Base-by-base conservation (phyloP, 2,113 vertebrate species). In the Corvus moneduloides region DNA sequence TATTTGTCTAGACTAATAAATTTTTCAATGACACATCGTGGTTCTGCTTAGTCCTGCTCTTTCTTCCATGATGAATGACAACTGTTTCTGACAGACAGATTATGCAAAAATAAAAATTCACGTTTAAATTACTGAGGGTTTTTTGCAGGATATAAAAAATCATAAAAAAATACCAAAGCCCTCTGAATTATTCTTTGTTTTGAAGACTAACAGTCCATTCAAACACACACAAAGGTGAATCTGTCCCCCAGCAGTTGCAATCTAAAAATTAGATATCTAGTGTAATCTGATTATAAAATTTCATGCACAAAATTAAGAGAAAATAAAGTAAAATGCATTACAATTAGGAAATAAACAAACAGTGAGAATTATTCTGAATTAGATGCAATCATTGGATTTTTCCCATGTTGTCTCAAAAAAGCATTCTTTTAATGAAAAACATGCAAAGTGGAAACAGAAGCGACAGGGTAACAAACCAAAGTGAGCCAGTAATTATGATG, bases 111-210 rank as follows among this genome's bases (percentile, higher is more conserved):
- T 23, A 81, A 87, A 92, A 77, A 10, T 39, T 3, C 17, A 33
- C 27, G 7, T 64, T 89, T 73, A 61, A 16, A 27, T 58, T 76
- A 39, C 2, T 37, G 13, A 30, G 4, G 28, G 17, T 59, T 54
- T 76, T 82, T 83, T 72, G 0, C 6, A 58, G 8, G 10, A 37
- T 30, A 32, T 28, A 23, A 24, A 90, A 72, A 87, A 48, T 10
- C 3, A 71, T 54, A 6, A 20, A n/a, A 52, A 12, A 4, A 49
- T 46, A 33, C 3, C 3, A 33, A 33, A 26, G 0, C 2, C 7
- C 2, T 18, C 5, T 6, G 7, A 20, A 10, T 48, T 71, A 23
- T 33, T 85, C 10, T 93, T 64, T 79, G 8, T 6, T 59, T 93
- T 85, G 37, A 76, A 88, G 16, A 58, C 8, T 87, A 83, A 62